Conservation (phyloP, 2,888 invertebrate species). For the Apoda limacodes region DNA sequence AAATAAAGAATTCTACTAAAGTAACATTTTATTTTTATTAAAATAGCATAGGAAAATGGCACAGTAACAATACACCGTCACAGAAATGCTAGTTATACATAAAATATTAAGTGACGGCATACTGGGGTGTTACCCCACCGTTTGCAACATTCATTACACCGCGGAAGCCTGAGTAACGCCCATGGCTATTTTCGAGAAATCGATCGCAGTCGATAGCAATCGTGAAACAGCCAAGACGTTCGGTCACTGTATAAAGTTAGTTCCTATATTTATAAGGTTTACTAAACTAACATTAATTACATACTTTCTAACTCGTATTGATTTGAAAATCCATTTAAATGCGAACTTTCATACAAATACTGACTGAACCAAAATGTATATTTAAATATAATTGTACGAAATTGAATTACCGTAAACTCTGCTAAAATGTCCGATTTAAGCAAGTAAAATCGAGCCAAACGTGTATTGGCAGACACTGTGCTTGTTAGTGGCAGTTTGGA, state of each 20-base stretch:
- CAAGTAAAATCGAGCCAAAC: slow-evolving; percentile 37
- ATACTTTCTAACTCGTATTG: too few relatives aligned
- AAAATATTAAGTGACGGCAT: slow-evolving; percentile 51
- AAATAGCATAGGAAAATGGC: slow-evolving; percentile 31
- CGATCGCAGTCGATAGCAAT: slow-evolving; percentile 40
- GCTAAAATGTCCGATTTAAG: slow-evolving; percentile 38
- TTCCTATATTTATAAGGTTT: too few relatives aligned
- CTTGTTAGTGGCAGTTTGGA: slow-evolving; percentile 46
- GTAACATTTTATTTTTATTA: too few relatives aligned
- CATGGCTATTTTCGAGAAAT: slow-evolving; percentile 50
- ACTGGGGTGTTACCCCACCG: slow-evolving; percentile 26
- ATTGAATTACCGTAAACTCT: too few relatives aligned
- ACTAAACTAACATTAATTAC: too few relatives aligned
- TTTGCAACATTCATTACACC: slow-evolving; percentile 45
- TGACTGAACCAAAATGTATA: too few relatives aligned
- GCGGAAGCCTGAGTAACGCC: slow-evolving; percentile 31
- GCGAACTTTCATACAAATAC: too few relatives aligned
- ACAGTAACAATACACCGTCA: slow-evolving; percentile 29
- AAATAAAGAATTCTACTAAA: too few relatives aligned
- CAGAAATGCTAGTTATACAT: slow-evolving; percentile 51
- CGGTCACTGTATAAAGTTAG: too few relatives aligned
- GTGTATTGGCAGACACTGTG: slow-evolving; percentile 46
- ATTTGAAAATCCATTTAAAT: too few relatives aligned
- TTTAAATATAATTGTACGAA: too few relatives aligned
- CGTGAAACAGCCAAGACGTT: too few relatives aligned